Percentiles rank a stretch among this genome's conserved stretches.
phyloP scores from a whole-genome alignment of 2,888 invertebrate species.

The Syrista parreyssii region DNA sequence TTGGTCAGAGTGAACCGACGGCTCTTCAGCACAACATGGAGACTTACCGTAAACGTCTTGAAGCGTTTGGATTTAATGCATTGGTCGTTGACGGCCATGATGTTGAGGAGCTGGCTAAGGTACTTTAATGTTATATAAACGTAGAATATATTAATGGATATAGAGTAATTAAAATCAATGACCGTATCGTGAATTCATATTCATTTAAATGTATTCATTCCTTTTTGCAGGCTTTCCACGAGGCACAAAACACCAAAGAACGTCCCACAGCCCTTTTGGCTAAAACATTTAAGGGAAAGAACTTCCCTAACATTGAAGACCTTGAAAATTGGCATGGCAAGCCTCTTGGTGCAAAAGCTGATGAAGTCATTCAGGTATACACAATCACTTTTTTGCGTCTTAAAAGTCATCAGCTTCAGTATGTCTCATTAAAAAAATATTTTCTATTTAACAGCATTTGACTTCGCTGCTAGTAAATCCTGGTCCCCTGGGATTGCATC shows the following conservation, averaged over 20 bases:
- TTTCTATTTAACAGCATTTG: slow-evolving; percentile 69
- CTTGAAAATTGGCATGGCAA: slow-evolving; percentile 98
- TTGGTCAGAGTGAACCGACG: slow-evolving; percentile 97
- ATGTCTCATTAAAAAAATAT: slow-evolving; percentile 7
- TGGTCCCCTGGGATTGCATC: slow-evolving; percentile 72
- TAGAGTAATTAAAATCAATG: neutral
- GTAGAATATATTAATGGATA: neutral
- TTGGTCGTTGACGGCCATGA: slow-evolving; percentile 97
- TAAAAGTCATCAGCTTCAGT: slow-evolving; percentile 2
- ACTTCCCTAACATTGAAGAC: slow-evolving; percentile 92
- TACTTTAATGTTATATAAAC: slow-evolving; percentile 34
- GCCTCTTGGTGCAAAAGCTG: slow-evolving; percentile 86
- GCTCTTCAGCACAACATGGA: slow-evolving; percentile 92
- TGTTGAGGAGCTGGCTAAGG: slow-evolving; percentile 88
- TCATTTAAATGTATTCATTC: neutral
- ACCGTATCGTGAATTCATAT: too few relatives aligned
- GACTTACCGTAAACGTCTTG: slow-evolving; percentile 84
- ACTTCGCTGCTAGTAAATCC: slow-evolving; percentile 76
- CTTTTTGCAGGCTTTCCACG: slow-evolving; percentile 76
- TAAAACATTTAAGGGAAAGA: slow-evolving; percentile 95
- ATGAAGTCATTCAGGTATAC: slow-evolving; percentile 72
- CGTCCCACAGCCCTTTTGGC: slow-evolving; percentile 94
- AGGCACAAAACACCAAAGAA: slow-evolving; percentile 78
- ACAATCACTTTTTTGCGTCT: slow-evolving; percentile 3
- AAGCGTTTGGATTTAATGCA: slow-evolving; percentile 92